These are phyloP conservation scores for Meloidogyne floridensis DNA, from an alignment of 1,140 invertebrate genomes.

Conservation along the genomic window DNA sequence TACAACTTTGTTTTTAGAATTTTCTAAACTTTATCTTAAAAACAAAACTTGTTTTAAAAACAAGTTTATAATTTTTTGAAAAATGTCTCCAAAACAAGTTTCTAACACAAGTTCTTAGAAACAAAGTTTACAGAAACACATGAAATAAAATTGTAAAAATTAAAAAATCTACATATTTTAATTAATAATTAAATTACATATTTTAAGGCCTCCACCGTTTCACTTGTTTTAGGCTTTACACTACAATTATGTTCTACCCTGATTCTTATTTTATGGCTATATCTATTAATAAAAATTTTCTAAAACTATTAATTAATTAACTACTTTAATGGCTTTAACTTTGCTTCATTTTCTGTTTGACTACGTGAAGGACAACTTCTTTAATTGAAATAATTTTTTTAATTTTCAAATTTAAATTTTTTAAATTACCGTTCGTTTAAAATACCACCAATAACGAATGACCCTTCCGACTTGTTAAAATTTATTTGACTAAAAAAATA, in stretches of 20 bases:
- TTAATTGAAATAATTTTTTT: neutral
- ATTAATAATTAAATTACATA: too few relatives aligned
- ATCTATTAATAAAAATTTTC: neutral
- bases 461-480: neutral
- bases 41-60: too few relatives aligned
- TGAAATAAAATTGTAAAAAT: too few relatives aligned
- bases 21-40: too few relatives aligned
- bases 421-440: neutral
- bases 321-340: neutral
- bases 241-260: neutral
- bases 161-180: too few relatives aligned
- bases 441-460: constrained; percentile 4
- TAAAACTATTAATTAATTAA: neutral
- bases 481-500: neutral
- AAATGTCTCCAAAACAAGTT: too few relatives aligned
- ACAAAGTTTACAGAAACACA: too few relatives aligned
- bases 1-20: too few relatives aligned
- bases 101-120: too few relatives aligned
- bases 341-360: neutral
- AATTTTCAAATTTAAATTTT: neutral
- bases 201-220: too few relatives aligned
- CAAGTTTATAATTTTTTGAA: too few relatives aligned
- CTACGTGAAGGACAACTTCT: neutral
- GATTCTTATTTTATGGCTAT: neutral
- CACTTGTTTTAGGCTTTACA: neutral